phyloP scores from a whole-genome alignment of 2,113 vertebrate species.

The Struthio camelus region DNA sequence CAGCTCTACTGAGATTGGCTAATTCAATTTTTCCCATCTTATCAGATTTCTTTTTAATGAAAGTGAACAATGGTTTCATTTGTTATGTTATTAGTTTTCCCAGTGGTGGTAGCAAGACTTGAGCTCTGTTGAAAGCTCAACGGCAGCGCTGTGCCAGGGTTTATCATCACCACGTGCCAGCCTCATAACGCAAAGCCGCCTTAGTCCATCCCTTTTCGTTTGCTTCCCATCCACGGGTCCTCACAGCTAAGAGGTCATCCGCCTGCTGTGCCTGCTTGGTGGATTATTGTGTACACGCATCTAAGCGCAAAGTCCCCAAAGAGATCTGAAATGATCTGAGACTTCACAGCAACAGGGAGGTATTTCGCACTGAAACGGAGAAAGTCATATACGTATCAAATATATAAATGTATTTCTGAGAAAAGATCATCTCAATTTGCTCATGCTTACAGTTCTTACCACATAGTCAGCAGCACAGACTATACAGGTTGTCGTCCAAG shows the following conservation, averaged over 20 bases:
- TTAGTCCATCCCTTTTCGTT: constrained; percentile 28
- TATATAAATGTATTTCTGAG: neutral
- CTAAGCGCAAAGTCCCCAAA: neutral
- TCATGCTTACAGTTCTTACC: neutral
- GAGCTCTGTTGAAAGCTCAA: constrained; percentile 49
- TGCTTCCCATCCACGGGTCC: neutral
- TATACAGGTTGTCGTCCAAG: neutral
- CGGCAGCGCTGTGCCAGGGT: constrained; percentile 45
- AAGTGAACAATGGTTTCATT: constrained; percentile 82
- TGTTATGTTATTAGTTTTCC: constrained; percentile 78
- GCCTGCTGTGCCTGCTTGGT: constrained; percentile 1
- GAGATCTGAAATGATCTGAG: neutral
- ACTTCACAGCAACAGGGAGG: neutral
- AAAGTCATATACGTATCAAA: neutral
- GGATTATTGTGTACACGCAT: neutral
- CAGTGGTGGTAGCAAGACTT: constrained; percentile 66
- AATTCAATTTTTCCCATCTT: constrained; percentile 80
- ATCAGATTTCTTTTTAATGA: constrained; percentile 84
- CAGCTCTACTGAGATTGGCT: constrained; percentile 75
- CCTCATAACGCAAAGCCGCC: constrained; percentile 35
- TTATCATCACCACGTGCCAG: constrained; percentile 63
- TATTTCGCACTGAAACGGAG: neutral
- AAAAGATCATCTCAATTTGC: neutral
- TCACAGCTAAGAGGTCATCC: constrained; percentile 18
- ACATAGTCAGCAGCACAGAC: constrained; percentile 17